Evolutionary conservation across 2,888 invertebrate species (phyloP), one percentile per base, ranked within the genome.

Genomic region (Amiota communis): DNA sequence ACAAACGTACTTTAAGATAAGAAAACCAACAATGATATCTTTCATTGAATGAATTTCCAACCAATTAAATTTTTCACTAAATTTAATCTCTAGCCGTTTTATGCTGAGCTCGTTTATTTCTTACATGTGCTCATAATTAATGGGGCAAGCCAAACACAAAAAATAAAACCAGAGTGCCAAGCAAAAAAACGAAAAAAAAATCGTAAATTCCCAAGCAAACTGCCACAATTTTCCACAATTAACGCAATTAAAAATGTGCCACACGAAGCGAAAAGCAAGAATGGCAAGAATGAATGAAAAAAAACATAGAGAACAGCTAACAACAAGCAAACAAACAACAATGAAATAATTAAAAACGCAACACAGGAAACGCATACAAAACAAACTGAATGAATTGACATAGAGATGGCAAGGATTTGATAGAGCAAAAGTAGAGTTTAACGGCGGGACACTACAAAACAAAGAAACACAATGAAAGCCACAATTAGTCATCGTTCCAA

Each of bases 201-300:
- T 36, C 36, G 36, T 36, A 36, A 36, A 36, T 36, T 36, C 65
- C 48, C 48, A 47, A 65, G 49, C 23, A 64, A 64, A 63, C 23
- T 64, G 15, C 49, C 63, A 49, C 53, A 51, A 63, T 51, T 71
- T 63, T 56, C 51, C 36, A 49, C 71, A 71, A 71, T 71, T 71
- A 71, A 47, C 71, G 71, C 71, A 71, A 71, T 71, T 71, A 71
- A 71, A 71, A 64, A 71, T 65, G 51, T 51, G 71, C 63, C 51
- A 15, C 63, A 63, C 23, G 36, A 71, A 65, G 17, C 15, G n/a
- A 6, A 15, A 8, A 47, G 17, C 8, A 65, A 65, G 15, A 48
- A 64, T n/a, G n/a, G n/a, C n/a, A n/a, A n/a, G n/a, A 64, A 64
- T 10, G 15, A 65, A 65, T 13, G 63, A 17, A 63, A 23, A 63